Conservation (phyloP, 2,797 vertebrate species). For the Dipus sagitta region DNA sequence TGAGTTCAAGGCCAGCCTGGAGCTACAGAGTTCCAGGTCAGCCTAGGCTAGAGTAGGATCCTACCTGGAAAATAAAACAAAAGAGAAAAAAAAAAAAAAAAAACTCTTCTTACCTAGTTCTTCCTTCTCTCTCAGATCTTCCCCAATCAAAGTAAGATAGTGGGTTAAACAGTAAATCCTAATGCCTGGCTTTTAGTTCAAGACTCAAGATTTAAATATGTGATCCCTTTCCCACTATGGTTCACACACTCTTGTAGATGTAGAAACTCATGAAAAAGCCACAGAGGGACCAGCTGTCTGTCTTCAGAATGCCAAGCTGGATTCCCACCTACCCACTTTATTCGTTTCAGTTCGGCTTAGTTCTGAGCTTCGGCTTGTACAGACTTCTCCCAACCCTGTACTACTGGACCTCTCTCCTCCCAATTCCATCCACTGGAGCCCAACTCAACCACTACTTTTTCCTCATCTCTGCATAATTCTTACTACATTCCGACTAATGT, state of each 20-base stretch:
- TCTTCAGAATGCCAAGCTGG: background rate
- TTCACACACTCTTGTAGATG: background rate
- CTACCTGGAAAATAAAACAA: no score
- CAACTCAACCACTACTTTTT: background rate
- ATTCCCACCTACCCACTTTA: background rate
- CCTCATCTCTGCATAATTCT: background rate
- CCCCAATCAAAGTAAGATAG: background rate
- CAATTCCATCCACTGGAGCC: background rate
- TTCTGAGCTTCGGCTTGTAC: background rate
- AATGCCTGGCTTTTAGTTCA: background rate
- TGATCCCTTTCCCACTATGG: background rate
- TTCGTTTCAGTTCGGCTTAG: background rate
- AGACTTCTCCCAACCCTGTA: background rate
- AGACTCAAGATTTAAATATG: background rate
- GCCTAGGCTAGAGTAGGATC: no score
- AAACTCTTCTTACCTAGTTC: background rate
- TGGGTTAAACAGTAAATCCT: background rate
- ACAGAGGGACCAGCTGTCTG: background rate
- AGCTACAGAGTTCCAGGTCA: no score
- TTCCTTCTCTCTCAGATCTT: background rate
- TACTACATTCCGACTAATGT: background rate
- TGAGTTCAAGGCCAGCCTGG: no score
- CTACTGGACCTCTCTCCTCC: background rate
- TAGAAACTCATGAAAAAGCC: background rate
- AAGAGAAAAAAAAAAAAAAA: background rate